Conservation (phyloP, 2,888 invertebrate species). For the Ceramica pisi region DNA sequence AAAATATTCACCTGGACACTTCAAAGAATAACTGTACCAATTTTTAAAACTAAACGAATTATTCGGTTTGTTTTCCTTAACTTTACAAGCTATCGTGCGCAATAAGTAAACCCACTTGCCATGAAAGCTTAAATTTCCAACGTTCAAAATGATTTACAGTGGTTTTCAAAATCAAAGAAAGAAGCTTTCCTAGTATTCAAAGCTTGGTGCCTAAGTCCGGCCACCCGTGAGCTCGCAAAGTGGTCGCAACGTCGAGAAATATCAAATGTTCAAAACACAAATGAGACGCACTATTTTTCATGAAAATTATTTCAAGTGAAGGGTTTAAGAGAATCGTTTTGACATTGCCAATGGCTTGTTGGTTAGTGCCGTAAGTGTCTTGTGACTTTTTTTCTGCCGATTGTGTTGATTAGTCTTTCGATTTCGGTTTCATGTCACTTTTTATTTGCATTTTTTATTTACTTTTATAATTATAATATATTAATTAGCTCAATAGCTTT, state of each 20-base stretch:
- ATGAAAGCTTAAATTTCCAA: neutral
- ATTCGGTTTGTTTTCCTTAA: too few species aligned
- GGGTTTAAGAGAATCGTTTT: neutral
- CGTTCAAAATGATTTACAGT: neutral
- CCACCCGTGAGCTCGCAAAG: conserved; percentile 33
- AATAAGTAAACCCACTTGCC: neutral
- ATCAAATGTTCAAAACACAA: conserved; percentile 35
- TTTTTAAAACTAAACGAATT: too few species aligned
- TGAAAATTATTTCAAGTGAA: conserved; percentile 14
- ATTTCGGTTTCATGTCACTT: too few species aligned
- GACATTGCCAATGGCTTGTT: neutral
- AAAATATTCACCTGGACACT: too few species aligned
- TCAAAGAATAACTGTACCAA: too few species aligned
- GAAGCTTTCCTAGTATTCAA: conserved; percentile 22
- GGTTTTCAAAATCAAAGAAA: conserved; percentile 28
- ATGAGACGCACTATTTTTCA: conserved; percentile 15
- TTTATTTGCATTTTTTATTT: too few species aligned
- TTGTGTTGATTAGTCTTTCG: neutral
- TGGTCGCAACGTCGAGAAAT: conserved; percentile 24
- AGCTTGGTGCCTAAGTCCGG: conserved; percentile 13
- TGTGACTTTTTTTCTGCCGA: neutral
- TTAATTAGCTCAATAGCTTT: too few species aligned
- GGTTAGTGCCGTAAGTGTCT: neutral
- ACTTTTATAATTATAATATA: too few species aligned
- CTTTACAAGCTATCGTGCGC: too few species aligned